Evolutionary conservation across 2,797 vertebrate species (phyloP).

Genomic region (Danio tinwini): DNA sequence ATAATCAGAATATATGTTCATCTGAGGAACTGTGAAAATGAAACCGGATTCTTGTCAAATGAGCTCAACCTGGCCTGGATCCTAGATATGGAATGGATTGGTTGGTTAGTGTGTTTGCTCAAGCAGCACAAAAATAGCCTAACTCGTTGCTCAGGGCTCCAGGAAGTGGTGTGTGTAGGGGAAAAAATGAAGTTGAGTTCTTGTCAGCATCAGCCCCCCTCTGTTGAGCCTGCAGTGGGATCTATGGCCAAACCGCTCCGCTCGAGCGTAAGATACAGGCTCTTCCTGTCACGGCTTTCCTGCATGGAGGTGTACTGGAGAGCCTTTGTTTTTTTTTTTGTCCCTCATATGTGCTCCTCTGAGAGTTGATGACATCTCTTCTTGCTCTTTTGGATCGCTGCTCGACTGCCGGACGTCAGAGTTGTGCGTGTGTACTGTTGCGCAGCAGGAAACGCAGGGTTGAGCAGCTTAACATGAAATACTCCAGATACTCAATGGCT

Average conservation of each 20-base stretch:
- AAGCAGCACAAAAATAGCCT: constrained; percentile 56
- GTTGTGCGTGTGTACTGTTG: constrained; percentile 55
- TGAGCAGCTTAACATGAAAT: constrained; percentile 52
- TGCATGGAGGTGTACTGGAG: not conserved
- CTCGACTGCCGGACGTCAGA: constrained; percentile 45
- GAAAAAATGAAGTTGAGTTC: constrained; percentile 1
- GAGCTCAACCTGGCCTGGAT: constrained; percentile 72
- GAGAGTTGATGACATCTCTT: constrained; percentile 1
- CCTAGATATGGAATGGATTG: constrained; percentile 76
- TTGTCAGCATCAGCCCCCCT: not conserved
- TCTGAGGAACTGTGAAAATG: constrained; percentile 69
- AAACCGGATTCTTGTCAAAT: constrained; percentile 72
- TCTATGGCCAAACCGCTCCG: not conserved
- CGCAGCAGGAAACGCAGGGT: constrained; percentile 62
- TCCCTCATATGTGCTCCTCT: not conserved
- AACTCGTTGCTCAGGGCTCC: constrained; percentile 30
- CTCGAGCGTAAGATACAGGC: not conserved
- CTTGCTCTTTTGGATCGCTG: not conserved
- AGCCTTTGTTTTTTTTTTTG: constrained; percentile 7
- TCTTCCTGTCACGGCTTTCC: constrained; percentile 57
- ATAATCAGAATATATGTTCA: constrained; percentile 50
- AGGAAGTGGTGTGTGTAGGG: constrained; percentile 42
- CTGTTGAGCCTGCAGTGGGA: constrained; percentile 3
- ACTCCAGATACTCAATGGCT: constrained; percentile 32
- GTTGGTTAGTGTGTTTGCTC: constrained; percentile 67